Base-by-base conservation (phyloP, 1,140 invertebrate species). In the Plodia interpunctella region DNA sequence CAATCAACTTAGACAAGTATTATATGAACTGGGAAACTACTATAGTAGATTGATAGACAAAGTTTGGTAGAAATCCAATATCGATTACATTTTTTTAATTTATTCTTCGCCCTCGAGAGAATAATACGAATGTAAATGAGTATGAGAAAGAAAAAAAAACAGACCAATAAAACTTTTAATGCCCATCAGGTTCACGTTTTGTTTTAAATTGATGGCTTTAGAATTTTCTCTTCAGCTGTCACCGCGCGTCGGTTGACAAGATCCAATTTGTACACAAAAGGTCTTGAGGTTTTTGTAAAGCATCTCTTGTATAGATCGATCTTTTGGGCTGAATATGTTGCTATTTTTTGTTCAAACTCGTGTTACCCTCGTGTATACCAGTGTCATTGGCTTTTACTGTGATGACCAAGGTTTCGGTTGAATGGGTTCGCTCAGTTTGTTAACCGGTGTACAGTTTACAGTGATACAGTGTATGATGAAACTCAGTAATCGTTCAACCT, bases 241-340 rank as follows among this genome's bases (percentile, higher is more conserved):
- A 51, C 17, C 21, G 18, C 32, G 55, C 25, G 21, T 30, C 56
- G 51, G 32, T n/a, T 63, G 60, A 55, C 54, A 28, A 53, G 28
- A 60, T 60, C 44, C 28, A 61, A 62, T 62, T 62, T 59, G 21
- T 19, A 58, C 53, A 55, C 21, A 54, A 58, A 30, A 30, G 53
- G 20, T 51, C 30, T 13, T 44, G 18, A 25, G 49, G 28, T 56
- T 59, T 62, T 66, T 66, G 59, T 32, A 15, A 32, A 32, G 17
- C 55, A 30, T 60, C 57, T 59, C 51, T 59, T 59, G 58, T 30
- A 61, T 64, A 61, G 59, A 65, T 68, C 60, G 59, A 68, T 62
- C 59, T 60, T 62, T 57, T 53, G 28, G 20, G 35, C 51, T 28
- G 52, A 58, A 25, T 49, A 52, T 49, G 51, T 18, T 55, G 44